Percentiles rank a stretch among this genome's conserved stretches.
Conservation (phyloP, 2,888 invertebrate species). For the Polydrusus tereticollis region DNA sequence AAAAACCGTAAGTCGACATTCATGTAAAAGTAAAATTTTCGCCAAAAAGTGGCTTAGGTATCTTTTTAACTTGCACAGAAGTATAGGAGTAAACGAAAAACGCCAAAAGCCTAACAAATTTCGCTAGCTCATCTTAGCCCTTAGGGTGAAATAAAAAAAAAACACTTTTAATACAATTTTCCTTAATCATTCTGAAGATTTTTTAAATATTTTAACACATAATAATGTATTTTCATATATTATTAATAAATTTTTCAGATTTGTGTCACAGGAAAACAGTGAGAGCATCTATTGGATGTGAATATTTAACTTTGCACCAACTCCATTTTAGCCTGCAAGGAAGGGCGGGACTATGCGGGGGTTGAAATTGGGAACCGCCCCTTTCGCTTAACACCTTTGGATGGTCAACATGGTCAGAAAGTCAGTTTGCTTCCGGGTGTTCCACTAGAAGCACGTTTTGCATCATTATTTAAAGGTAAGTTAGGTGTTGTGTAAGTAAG, state of each 20-base stretch:
- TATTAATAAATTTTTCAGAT: conserved; percentile 27
- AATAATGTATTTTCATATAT: neutral
- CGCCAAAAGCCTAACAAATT: no score
- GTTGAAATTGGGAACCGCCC: conserved; percentile 39
- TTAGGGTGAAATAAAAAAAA: neutral
- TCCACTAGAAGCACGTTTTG: conserved; percentile 13
- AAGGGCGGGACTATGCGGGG: conserved; percentile 59
- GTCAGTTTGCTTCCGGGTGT: conserved; percentile 30
- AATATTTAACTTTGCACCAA: conserved; percentile 47
- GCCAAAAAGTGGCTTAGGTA: no score
- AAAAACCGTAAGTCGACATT: no score
- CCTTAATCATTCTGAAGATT: neutral
- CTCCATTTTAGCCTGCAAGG: conserved; percentile 60
- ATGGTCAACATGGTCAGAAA: conserved; percentile 42
- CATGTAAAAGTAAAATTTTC: no score
- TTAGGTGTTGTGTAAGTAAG: conserved; percentile 6
- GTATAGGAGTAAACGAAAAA: no score
- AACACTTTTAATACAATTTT: neutral
- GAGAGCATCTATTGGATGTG: conserved; percentile 17
- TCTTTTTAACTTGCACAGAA: no score
- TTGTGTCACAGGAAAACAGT: neutral
- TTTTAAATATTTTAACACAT: neutral
- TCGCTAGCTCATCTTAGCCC: no score
- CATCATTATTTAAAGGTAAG: conserved; percentile 9
- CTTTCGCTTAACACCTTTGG: conserved; percentile 16